Evolutionary conservation across 2,888 invertebrate species (phyloP).

Genomic region (Hypomecis punctinalis): DNA sequence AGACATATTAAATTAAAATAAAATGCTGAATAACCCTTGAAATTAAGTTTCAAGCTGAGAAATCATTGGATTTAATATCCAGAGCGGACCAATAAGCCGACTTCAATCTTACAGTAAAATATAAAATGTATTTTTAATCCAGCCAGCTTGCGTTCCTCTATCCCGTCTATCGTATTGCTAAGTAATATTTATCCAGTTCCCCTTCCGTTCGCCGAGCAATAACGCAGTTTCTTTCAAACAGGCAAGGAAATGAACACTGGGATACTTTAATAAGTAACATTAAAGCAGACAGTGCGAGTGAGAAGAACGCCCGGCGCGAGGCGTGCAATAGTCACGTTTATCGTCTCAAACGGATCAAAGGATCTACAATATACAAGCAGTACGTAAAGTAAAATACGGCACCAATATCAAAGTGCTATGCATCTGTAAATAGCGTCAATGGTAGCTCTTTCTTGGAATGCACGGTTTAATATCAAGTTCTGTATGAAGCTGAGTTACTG

Average conservation of each 20-base stretch:
- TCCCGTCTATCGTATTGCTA: conserved; percentile 14
- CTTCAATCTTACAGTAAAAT: conserved; percentile 7
- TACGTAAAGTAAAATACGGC: background rate
- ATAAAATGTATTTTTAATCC: background rate
- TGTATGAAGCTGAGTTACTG: conserved; percentile 2
- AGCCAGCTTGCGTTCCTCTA: background rate
- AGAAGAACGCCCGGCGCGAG: conserved; percentile 31
- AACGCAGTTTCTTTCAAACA: conserved; percentile 29
- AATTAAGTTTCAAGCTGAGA: too few relatives aligned
- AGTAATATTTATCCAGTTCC: conserved; percentile 40
- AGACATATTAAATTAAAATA: too few relatives aligned
- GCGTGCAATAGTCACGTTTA: conserved; percentile 48
- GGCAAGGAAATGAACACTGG: conserved; percentile 36
- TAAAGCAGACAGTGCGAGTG: conserved; percentile 37
- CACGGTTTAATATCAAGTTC: background rate
- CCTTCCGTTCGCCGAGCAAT: conserved; percentile 31
- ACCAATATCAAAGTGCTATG: background rate
- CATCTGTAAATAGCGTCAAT: background rate
- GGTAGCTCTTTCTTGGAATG: background rate
- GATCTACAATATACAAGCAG: conserved; percentile 26
- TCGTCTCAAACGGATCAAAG: conserved; percentile 50
- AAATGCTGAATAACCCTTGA: too few relatives aligned
- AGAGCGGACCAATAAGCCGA: background rate
- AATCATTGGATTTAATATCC: background rate
- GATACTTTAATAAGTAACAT: conserved; percentile 42